Percentiles rank a stretch among this genome's conserved stretches.
Conservation (phyloP, 2,113 vertebrate genomes). For the Benitochromis conjunctus region DNA sequence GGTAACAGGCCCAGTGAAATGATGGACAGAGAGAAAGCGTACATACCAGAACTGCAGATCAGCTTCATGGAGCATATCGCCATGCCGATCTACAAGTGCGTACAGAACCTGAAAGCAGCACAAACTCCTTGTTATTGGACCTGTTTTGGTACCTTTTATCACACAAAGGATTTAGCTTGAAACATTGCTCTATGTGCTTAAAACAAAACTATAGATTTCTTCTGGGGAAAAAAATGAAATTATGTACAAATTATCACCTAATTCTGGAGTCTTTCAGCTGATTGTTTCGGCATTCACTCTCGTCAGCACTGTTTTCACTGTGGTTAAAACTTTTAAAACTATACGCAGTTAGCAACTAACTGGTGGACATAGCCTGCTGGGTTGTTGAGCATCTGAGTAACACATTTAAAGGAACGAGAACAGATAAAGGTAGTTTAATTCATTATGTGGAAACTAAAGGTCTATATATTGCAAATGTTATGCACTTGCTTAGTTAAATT, state of each 20-base stretch:
- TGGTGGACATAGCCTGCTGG: neutral
- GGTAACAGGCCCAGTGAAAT: conserved; percentile 96
- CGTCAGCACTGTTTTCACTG: neutral
- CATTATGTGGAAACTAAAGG: too few relatives aligned
- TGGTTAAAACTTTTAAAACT: neutral
- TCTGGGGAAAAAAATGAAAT: neutral
- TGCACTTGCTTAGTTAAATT: too few relatives aligned
- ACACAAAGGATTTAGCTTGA: neutral
- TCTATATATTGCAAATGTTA: too few relatives aligned
- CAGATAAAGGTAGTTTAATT: neutral
- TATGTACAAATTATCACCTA: neutral
- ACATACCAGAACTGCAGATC: conserved; percentile 96
- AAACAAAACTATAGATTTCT: neutral
- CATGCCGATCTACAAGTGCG: conserved; percentile 97
- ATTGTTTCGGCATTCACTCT: neutral
- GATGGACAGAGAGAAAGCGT: conserved; percentile 99
- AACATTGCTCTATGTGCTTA: neutral
- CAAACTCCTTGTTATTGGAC: neutral
- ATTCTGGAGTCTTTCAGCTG: neutral
- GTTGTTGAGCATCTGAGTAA: neutral
- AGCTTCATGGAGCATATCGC: conserved; percentile 99
- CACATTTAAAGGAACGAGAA: neutral
- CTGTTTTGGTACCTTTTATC: neutral
- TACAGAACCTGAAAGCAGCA: neutral
- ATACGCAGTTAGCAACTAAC: neutral